Base-by-base conservation (phyloP, 2,113 vertebrate genomes). In the Noctilio leporinus region DNA sequence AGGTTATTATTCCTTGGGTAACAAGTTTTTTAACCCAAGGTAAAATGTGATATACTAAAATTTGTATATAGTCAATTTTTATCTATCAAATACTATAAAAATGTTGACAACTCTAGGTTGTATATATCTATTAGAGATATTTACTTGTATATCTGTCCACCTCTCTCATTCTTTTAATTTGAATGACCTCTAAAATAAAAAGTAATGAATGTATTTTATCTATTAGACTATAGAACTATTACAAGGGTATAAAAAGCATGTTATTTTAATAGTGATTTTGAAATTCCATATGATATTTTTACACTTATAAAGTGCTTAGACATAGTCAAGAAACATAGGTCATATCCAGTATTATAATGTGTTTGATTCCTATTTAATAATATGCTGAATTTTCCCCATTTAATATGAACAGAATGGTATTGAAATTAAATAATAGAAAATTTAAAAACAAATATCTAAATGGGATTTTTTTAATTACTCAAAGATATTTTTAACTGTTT, bases 331-430 rank as follows among this genome's bases (percentile, higher is more conserved):
- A 92, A 67, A 87, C 1, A 7, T 64, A 33, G 35, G 3, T 11
- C 38, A 87, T 80, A 35, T 75, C 20, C 10, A 95, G 67, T 57
- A 82, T 82, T 72, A 70, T 77, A 55, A 38, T 59, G 22, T 84
- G 4, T 93, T 95, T 89, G 38, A 26, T 86, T 89, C 85, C 4
- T 94, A 93, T 77, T 78, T 78, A 87, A 59, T 90, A 82, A 47
- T 86, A 62, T 76, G 10, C 17, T 62, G 6, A 76, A 55, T 47
- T 83, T 83, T 85, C 16, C 59, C 35, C 24, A 40, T 75, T 22
- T 91, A 20, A 33, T 85, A 22, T 14, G 4, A 14, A 26, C 30
- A 75, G 57, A 43, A 75, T 88, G 22, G 4, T 59, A 80, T 73
- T 84, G 57, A 93, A 10, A 64, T 93, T 77, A 84, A 94, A 57